Evolutionary conservation across 64 coral and sea anemone genomes (phyloP).

Genomic region (Pocillopora verrucosa): DNA sequence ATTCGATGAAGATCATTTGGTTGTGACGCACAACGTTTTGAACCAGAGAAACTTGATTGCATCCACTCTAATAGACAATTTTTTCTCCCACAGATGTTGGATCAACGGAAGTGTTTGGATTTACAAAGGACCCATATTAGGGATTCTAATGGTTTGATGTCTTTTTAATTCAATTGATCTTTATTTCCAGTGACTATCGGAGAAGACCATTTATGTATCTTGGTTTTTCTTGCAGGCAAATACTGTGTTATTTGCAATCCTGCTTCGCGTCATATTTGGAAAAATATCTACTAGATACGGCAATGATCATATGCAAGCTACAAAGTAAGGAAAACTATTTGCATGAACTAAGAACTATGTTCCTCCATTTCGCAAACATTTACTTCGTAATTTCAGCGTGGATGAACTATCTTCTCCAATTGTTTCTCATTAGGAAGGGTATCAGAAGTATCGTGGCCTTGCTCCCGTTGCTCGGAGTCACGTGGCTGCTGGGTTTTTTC

Average conservation of each 20-base stretch:
- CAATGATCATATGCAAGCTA: background rate
- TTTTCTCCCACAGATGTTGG: background rate
- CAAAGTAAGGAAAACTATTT: background rate
- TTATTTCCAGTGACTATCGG: background rate
- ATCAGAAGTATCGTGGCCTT: conserved; percentile 19
- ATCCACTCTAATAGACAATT: background rate
- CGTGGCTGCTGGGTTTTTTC: conserved; percentile 20
- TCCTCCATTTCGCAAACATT: too few species aligned
- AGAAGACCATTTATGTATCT: too few species aligned
- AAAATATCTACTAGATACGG: background rate
- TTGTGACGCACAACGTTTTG: background rate
- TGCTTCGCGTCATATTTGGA: conserved; percentile 3
- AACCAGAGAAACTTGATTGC: too few species aligned
- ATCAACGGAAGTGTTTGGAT: conserved; percentile 7
- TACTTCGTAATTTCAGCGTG: too few species aligned
- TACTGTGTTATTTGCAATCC: background rate
- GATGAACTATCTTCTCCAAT: too few species aligned
- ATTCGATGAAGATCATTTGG: too few species aligned
- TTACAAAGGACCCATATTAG: conserved; percentile 2
- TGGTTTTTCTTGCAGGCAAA: background rate
- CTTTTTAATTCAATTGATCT: background rate
- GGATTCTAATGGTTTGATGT: background rate
- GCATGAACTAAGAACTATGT: too few species aligned
- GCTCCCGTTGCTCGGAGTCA: conserved; percentile 18
- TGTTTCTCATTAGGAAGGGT: background rate